Percentiles rank a stretch among this genome's conserved stretches.
These are phyloP conservation scores for Spodoptera frugiperda DNA, from an alignment of 1,140 invertebrate genomes.

Conservation along the genomic window DNA sequence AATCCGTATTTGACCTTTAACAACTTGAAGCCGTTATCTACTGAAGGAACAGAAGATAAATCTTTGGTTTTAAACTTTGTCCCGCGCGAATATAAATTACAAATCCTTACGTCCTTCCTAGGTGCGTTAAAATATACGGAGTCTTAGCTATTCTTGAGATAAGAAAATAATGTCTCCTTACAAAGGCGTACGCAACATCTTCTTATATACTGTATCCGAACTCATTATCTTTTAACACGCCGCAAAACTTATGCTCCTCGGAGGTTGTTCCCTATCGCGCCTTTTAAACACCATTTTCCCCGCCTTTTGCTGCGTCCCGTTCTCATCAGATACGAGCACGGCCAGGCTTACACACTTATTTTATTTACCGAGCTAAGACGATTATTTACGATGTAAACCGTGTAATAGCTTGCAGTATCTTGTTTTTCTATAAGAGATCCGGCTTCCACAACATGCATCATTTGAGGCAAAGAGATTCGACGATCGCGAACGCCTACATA, in stretches of 20 bases:
- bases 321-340: conserved; percentile 78
- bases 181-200: conserved; percentile 71
- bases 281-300: conserved; percentile 77
- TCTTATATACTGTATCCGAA: conserved; percentile 71
- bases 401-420: conserved; percentile 78
- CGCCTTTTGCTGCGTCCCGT: conserved; percentile 68
- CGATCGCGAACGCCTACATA: conserved; percentile 61
- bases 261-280: conserved; percentile 75
- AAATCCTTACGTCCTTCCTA: conserved; percentile 70
- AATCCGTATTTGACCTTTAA: conserved; percentile 72
- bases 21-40: conserved; percentile 67
- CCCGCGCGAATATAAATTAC: conserved; percentile 73
- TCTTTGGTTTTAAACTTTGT: conserved; percentile 72
- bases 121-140: conserved; percentile 72
- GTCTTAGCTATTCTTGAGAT: conserved; percentile 70
- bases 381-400: conserved; percentile 82
- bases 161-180: conserved; percentile 72
- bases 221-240: conserved; percentile 81
- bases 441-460: conserved; percentile 73
- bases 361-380: conserved; percentile 80
- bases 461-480: conserved; percentile 68
- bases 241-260: conserved; percentile 74
- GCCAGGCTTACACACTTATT: conserved; percentile 77
- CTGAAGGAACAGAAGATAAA: conserved; percentile 70
- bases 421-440: conserved; percentile 72